Evolutionary conservation across 2,113 vertebrate genomes (phyloP), one percentile per base, ranked within the genome.

Genomic region (Ploceus nigricollis): DNA sequence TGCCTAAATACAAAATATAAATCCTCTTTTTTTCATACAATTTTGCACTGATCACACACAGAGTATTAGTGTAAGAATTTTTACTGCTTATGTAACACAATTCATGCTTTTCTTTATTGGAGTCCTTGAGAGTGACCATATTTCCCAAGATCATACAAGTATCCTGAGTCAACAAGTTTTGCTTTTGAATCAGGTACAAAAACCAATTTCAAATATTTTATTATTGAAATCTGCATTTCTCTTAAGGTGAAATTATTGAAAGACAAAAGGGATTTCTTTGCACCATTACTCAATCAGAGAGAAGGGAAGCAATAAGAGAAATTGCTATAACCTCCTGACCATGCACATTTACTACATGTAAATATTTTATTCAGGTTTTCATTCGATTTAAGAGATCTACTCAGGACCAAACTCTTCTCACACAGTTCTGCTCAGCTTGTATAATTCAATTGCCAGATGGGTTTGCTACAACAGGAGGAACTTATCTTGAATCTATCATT

Each of bases 301-400:
- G 20, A 56, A 0, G 1, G 4, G 2, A 1, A 42, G 7, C 42
- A 53, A 3, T 11, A 58, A 10, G 17, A 57, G 12, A 78, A 9
- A 50, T 25, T 66, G 3, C 4, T 70, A 25, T 35, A 57, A 45
- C 15, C 9, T 70, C 15, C 7, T 72, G 63, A 48, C 3, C 2
- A 5, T 18, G 23, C 8, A 39, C 4, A 71, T 54, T 71, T 66
- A 4, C 65, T 30, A 19, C 6, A 27, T 10, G 4, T 20, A 64
- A 75, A 63, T 27, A 12, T 87, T 90, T 80, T 6, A 50, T 40
- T 69, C 10, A 5, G 2, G 24, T 42, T 53, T 61, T 68, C 70
- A 6, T 42, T 89, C 80, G 9, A 44, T 21, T 69, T 50, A 65
- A 40, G 54, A 73, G 25, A 19, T 50, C 13, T 70, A 12, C 12